These are phyloP conservation scores for Phylloscopus trochiloides DNA, from an alignment of 2,113 vertebrate genomes.

Conservation along the genomic window DNA sequence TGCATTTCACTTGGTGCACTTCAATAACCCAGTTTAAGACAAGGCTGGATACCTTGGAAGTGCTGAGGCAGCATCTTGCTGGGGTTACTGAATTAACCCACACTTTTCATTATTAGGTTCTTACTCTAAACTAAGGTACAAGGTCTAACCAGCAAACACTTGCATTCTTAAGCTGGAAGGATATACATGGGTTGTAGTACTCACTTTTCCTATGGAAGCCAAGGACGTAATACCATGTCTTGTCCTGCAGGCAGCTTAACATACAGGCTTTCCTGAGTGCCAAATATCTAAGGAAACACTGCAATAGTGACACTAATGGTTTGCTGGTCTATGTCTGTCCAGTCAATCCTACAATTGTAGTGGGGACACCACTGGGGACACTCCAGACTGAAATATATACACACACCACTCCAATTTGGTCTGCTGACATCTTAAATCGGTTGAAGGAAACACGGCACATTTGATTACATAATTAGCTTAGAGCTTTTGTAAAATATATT, in stretches of 20 bases:
- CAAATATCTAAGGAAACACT: background rate
- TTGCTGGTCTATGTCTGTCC: background rate
- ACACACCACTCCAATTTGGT: background rate
- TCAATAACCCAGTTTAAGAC: background rate
- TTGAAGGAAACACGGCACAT: background rate
- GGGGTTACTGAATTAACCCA: background rate
- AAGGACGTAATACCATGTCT: background rate
- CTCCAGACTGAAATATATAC: background rate
- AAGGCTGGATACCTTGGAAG: background rate
- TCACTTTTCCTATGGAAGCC: background rate
- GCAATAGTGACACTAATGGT: background rate
- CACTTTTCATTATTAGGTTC: background rate
- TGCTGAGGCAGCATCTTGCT: background rate
- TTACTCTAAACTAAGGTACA: background rate
- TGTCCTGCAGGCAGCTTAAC: background rate
- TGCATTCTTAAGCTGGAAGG: background rate
- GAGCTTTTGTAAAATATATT: background rate
- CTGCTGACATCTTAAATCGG: background rate
- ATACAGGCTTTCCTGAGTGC: background rate
- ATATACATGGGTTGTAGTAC: rapidly evolving
- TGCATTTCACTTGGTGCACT: background rate
- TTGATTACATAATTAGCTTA: background rate
- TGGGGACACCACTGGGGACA: background rate
- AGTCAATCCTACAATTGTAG: background rate
- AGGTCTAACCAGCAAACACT: background rate